Base-by-base conservation (phyloP, 1,140 invertebrate genomes). In the Drosophila trapezifrons region DNA sequence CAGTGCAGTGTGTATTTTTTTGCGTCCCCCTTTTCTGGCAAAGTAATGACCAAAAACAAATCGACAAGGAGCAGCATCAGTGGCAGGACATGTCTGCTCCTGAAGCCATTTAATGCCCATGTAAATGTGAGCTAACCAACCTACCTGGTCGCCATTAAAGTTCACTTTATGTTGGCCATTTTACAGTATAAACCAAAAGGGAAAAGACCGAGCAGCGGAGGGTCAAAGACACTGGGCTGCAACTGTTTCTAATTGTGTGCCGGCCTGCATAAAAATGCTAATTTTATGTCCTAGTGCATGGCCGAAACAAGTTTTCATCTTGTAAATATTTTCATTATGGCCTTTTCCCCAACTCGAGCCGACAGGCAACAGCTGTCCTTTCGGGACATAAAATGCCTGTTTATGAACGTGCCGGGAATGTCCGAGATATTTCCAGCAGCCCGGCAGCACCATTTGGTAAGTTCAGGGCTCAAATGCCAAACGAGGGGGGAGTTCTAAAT, bases 201-300 rank as follows among this genome's bases (percentile, higher is more conserved):
- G 58, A 66, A 63, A 29, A 40, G n/a, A 32, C 20, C 12, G 17
- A 12, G 20, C 3, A 9, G n/a, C 35, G 42, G 7, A 32, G 46
- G 52, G 40, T 40, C 52, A 69, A 57, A 58, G 69, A 57, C 52
- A 58, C 42, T 32, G 58, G 66, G 66, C 46, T 57, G 60, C 45
- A 45, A 58, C 65, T 79, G 66, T 43, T 64, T 70, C 57, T 84
- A 84, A 84, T 80, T 85, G 81, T 81, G 55, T 69, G 74, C 29
- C 37, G 55, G 57, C 54, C 47, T 59, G 84, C 84, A 89, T 89
- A 80, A 89, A 89, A 90, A 89, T 89, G 74, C 74, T 84, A 89
- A 89, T 89, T 89, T 89, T 80, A 89, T 84, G 85, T 65, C 43
- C 67, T 38, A 46, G 37, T 56, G 47, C 43, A 76, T 40, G 63